A percentile compares a stretch with the other conserved stretches of the same genome.
These are phyloP conservation scores for Hesperia comma DNA, from an alignment of 2,888 invertebrate genomes.

Conservation along the genomic window DNA sequence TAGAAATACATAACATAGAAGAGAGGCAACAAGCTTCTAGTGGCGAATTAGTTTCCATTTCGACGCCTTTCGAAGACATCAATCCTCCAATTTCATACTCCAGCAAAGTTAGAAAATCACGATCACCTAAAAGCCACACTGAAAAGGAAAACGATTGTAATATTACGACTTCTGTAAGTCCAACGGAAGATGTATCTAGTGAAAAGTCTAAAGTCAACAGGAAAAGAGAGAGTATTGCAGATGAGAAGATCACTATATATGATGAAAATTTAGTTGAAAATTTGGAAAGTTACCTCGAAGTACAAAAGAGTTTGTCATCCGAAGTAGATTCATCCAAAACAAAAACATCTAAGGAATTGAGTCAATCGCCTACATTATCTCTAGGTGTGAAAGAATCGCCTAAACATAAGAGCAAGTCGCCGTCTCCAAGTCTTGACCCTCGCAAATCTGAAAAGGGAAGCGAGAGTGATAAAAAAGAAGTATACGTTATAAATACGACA, in stretches of 20 bases:
- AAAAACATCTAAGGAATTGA: slow-evolving; percentile 31
- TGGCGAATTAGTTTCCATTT: slow-evolving; percentile 73
- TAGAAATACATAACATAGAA: slow-evolving; percentile 78
- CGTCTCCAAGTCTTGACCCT: slow-evolving; percentile 60
- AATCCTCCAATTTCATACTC: slow-evolving; percentile 58
- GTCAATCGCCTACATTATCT: slow-evolving; percentile 34
- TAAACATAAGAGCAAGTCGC: slow-evolving; percentile 67
- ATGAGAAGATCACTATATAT: slow-evolving; percentile 3
- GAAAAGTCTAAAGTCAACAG: slow-evolving; percentile 44
- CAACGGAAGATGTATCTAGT: slow-evolving; percentile 49
- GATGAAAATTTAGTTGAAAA: slow-evolving; percentile 6
- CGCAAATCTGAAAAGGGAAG: slow-evolving; percentile 59
- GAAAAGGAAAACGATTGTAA: slow-evolving; percentile 56
- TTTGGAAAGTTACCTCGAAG: neutral
- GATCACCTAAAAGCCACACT: slow-evolving; percentile 60
- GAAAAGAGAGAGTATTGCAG: slow-evolving; percentile 39
- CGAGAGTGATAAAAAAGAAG: slow-evolving; percentile 66
- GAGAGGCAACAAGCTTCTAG: slow-evolving; percentile 65
- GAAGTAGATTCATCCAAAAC: slow-evolving; percentile 37
- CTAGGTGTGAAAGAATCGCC: slow-evolving; percentile 53
- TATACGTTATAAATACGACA: slow-evolving; percentile 75
- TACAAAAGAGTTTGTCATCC: slow-evolving; percentile 32
- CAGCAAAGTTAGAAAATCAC: slow-evolving; percentile 62
- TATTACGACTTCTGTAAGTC: slow-evolving; percentile 47
- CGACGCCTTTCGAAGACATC: slow-evolving; percentile 65